Conservation (phyloP, 2,888 invertebrate genomes). For the Allolobophora icterica region DNA sequence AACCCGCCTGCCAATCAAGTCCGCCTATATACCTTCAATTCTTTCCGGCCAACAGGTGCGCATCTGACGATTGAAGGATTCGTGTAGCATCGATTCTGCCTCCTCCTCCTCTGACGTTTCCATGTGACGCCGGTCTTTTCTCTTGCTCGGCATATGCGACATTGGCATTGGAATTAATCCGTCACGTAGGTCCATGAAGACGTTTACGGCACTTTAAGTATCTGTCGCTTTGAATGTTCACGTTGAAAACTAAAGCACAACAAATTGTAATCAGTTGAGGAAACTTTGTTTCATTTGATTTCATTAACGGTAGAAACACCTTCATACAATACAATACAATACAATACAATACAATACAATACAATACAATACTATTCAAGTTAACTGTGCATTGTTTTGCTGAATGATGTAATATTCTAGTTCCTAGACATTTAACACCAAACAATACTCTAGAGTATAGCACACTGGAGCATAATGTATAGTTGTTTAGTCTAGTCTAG, state of each 20-base stretch:
- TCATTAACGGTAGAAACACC: no score
- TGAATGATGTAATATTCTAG: no score
- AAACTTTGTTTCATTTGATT: no score
- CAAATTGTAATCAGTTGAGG: background rate
- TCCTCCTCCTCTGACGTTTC: background rate
- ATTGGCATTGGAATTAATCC: constrained; percentile 2
- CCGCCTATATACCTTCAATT: background rate
- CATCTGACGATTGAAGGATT: background rate
- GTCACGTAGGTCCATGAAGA: background rate
- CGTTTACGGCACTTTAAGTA: background rate
- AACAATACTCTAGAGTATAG: no score
- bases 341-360: no score
- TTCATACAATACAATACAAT: no score
- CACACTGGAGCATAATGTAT: no score
- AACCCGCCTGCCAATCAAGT: background rate
- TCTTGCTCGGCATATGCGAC: constrained; percentile 3
- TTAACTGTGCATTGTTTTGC: no score
- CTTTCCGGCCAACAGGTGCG: background rate
- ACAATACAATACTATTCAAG: no score
- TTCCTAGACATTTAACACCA: no score
- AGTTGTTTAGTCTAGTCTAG: no score
- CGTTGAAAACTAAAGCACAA: background rate
- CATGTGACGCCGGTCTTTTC: background rate
- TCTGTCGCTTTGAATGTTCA: background rate
- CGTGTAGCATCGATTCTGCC: constrained; percentile 12